phyloP scores from a whole-genome alignment of 2,888 invertebrate species.

The Aplocera efformata region DNA sequence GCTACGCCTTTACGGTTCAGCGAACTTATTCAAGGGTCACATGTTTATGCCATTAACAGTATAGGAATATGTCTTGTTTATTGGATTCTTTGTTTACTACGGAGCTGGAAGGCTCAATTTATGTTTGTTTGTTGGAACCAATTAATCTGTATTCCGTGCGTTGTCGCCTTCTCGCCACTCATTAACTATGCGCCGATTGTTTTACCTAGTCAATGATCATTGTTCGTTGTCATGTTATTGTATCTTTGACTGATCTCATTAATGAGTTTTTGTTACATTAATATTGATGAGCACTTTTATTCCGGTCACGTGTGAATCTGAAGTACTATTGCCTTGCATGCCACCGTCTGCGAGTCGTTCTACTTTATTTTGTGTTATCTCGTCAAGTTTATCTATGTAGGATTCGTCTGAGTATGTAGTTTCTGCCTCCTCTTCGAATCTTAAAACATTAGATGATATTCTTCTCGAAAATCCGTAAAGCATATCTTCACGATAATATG shows the following conservation, averaged over 20 bases:
- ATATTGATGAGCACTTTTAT: constrained; percentile 40
- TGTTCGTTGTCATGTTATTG: constrained; percentile 51
- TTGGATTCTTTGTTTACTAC: constrained; percentile 40
- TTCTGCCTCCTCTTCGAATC: constrained; percentile 10
- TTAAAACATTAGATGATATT: constrained; percentile 20
- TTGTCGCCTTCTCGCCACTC: constrained; percentile 45
- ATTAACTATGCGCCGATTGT: constrained; percentile 66
- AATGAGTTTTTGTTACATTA: constrained; percentile 46
- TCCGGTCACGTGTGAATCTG: constrained; percentile 29
- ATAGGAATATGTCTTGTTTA: constrained; percentile 19
- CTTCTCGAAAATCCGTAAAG: constrained; percentile 20
- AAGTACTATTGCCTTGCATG: constrained; percentile 21
- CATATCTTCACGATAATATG: constrained; percentile 27
- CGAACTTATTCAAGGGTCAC: constrained; percentile 6
- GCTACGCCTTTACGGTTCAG: background rate
- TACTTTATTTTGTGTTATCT: constrained; percentile 12
- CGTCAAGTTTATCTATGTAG: constrained; percentile 21
- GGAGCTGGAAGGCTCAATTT: constrained; percentile 54
- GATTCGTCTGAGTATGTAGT: too few relatives aligned
- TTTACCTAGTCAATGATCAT: constrained; percentile 49
- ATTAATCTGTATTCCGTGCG: constrained; percentile 69
- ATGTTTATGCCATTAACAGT: constrained; percentile 12
- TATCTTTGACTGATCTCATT: constrained; percentile 48
- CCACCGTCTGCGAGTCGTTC: constrained; percentile 15
- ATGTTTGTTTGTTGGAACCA: constrained; percentile 55